Evolutionary conservation across 2,113 vertebrate species (phyloP).

Genomic region (Acrocephalus kingi): DNA sequence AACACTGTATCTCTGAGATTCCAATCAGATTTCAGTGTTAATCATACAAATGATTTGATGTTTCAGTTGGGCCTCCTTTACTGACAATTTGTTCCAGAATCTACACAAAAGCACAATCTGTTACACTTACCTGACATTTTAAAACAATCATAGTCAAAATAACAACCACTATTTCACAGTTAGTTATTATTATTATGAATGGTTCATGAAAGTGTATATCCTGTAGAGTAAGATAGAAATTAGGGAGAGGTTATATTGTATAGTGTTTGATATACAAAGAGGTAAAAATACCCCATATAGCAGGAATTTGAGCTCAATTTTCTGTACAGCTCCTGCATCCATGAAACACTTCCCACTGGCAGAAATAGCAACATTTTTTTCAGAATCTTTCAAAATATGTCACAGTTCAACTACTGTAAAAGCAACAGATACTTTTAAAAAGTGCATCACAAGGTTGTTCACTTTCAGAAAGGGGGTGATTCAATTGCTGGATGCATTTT

Average conservation of each 20-base stretch:
- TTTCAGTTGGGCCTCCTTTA: neutral
- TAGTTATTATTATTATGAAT: neutral
- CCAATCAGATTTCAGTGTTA: neutral
- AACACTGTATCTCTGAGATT: neutral
- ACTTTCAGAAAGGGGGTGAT: neutral
- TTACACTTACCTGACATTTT: neutral
- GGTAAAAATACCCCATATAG: neutral
- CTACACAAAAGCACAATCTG: neutral
- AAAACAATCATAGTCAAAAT: neutral
- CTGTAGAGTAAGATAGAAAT: neutral
- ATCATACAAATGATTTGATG: neutral
- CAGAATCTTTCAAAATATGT: slow-evolving; percentile 11
- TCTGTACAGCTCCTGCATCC: neutral
- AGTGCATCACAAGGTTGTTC: neutral
- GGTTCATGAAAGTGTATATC: neutral
- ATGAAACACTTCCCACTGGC: neutral
- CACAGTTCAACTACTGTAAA: neutral
- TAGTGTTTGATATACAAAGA: neutral
- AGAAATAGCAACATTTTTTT: slow-evolving; percentile 32
- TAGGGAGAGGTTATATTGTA: neutral
- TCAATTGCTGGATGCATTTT: neutral
- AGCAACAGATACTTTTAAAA: neutral
- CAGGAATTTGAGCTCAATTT: neutral
- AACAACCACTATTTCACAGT: neutral
- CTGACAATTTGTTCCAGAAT: neutral